Base-by-base conservation (phyloP, 30 jellyfish, hydroid and myxozoan genomes). In the Aurelia sp. region DNA sequence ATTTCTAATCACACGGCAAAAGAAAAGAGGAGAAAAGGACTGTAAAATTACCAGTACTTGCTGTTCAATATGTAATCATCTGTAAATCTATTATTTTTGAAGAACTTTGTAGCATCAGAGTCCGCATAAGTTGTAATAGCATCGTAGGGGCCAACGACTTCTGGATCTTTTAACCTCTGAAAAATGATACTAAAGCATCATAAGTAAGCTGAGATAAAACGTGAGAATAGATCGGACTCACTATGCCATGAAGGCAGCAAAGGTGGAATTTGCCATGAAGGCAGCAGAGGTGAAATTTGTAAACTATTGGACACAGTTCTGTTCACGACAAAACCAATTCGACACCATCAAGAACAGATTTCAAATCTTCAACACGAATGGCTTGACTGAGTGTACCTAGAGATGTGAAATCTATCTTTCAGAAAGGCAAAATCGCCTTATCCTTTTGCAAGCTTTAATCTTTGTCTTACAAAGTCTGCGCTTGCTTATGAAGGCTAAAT, bases 91-190 rank as follows among this genome's bases (percentile, higher is more conserved):
- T 63, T 51, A 8, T 21, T 85, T 60, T 68, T 55, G 75, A 85
- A 85, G 95, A 85, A 85, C 6, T 17, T 31, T 19, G 60, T 76
- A 18, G 95, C 95, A 20, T 64, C 57, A 17, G 74, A 71, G 40
- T 85, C 95, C 18, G 95, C 95, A 78, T 74, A 85, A 18, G 95
- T 85, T 17, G 68, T 47, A 3, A 85, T 19, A 22, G 74, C 95
- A 67, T 75, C 88, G 20, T 63, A 73, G 0, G 78, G 59, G 27
- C 89, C 95, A 53, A 68, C 70, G 41, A 76, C 21, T 12, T 38
- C 78, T 0, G 95, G 78, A 59, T 85, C 95, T 63, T 85, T 85
- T 79, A 85, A 21, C 67, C 31, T 59, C 93, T 84, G 21, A 5
- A 65, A 78, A 17, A 35, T 20, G 16, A 18, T 5, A 27, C 33